phyloP scores from a whole-genome alignment of 2,888 invertebrate genomes.

The Eueremaeus valkanovi region DNA sequence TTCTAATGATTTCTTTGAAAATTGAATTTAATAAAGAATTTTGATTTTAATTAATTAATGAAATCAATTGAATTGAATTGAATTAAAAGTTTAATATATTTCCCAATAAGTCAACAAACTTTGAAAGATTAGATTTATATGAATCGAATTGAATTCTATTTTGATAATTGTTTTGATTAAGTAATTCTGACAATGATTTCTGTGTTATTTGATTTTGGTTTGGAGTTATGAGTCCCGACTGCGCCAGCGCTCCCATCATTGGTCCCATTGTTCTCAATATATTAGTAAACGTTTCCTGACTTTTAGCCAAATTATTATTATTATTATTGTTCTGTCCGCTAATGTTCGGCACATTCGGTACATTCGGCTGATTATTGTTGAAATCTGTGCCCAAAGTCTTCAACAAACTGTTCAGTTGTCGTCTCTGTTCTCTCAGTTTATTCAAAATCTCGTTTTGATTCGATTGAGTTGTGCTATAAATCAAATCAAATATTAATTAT shows the following conservation, averaged over 20 bases:
- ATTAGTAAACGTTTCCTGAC: neutral
- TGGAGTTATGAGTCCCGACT: neutral
- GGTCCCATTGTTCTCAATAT: constrained; percentile 11
- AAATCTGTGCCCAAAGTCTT: constrained; percentile 21
- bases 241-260: constrained; percentile 2
- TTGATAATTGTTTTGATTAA: neutral
- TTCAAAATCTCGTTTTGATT: neutral
- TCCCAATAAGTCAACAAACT: constrained; percentile 12
- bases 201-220: neutral
- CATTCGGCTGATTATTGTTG: neutral
- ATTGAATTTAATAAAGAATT: neutral
- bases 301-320: neutral
- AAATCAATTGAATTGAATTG: neutral
- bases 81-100: constrained; percentile 10
- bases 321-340: neutral
- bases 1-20: neutral
- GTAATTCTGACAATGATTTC: constrained; percentile 20
- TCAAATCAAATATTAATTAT: too few relatives aligned
- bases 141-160: constrained; percentile 12
- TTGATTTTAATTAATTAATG: neutral
- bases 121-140: neutral
- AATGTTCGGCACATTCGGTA: neutral
- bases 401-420: constrained; percentile 21
- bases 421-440: constrained; percentile 28
- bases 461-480: neutral